Percentiles rank a stretch among this genome's conserved stretches.
Evolutionary conservation across 2,113 vertebrate genomes (phyloP).

Genomic region (Toxotes jaculatrix): DNA sequence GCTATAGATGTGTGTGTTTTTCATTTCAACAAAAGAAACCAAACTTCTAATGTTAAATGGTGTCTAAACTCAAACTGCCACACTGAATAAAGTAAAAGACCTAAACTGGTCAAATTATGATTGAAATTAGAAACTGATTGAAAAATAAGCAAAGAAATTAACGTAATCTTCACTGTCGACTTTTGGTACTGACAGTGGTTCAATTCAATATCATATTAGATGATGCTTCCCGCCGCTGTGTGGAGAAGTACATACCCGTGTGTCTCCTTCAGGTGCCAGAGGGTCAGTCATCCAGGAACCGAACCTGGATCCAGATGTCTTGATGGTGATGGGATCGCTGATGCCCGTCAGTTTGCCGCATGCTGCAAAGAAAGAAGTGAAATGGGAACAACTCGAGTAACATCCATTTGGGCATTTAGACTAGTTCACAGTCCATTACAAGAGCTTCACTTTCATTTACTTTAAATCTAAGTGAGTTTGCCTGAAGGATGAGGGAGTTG

Average conservation of each 20-base stretch:
- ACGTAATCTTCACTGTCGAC: background rate
- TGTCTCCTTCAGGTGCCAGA: conserved; percentile 94
- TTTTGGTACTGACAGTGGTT: background rate
- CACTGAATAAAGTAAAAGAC: too few species aligned
- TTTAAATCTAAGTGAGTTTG: conserved; percentile 38
- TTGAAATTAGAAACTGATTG: too few species aligned
- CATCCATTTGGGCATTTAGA: conserved; percentile 1
- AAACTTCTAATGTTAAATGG: too few species aligned
- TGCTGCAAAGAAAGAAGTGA: conserved; percentile 84
- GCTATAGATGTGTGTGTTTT: too few species aligned
- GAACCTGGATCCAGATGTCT: conserved; percentile 96
- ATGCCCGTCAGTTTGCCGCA: conserved; percentile 97
- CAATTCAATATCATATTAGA: background rate
- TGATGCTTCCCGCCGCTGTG: background rate
- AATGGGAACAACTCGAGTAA: conserved; percentile 47
- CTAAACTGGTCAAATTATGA: too few species aligned
- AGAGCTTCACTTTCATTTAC: conserved; percentile 39
- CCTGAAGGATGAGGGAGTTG: conserved; percentile 16
- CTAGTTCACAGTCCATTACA: conserved; percentile 10
- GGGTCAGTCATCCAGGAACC: conserved; percentile 99
- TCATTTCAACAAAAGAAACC: too few species aligned
- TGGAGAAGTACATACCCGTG: conserved; percentile 86
- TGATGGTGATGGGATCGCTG: conserved; percentile 95
- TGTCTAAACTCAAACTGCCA: too few species aligned
- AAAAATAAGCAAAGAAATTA: too few species aligned